Evolutionary conservation across 1,140 invertebrate species (phyloP), one percentile per base, ranked within the genome.

Genomic region (Bicyclus anynana): DNA sequence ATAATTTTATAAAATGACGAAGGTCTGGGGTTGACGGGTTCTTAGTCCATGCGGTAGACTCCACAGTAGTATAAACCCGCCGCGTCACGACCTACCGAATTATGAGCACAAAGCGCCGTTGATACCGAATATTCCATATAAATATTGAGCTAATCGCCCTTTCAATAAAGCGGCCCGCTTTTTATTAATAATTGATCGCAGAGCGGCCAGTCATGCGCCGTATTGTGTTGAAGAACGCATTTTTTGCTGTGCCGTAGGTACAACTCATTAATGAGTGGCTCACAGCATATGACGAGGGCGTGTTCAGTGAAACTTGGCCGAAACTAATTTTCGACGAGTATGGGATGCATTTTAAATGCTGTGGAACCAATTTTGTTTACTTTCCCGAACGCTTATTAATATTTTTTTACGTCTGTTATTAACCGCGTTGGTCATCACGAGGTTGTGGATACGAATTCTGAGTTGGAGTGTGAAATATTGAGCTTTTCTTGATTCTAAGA

Each of bases 51-150:
- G 77, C 72, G 76, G 69, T n/a, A n/a, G n/a, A n/a, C n/a, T 71
- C 59, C 58, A 65, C 78, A 66, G 74, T 67, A 58, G 66, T 69
- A 44, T 75, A 82, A 86, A 87, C 72, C 58, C 81, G 84, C 85
- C 72, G 64, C 74, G 85, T 88, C 85, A 88, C 64, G 81, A 77
- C 74, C 76, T 77, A 81, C 83, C 83, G 83, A 88, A 88, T 87
- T 87, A 87, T 74, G 65, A 60, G 67, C 83, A 88, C 84, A 88
- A 88, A 84, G 81, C 77, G 83, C 76, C 84, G 83, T 88, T 88
- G 83, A 88, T 88, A 86, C 83, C 80, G 84, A 86, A 88, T 88
- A 88, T 88, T 88, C 84, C 84, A 88, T 88, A 88, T 88, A 88
- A 88, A 88, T 88, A 88, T 87, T 87, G 84, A 87, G 83, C 84